phyloP scores from a whole-genome alignment of 2,113 vertebrate genomes.

The Azemiops feae region DNA sequence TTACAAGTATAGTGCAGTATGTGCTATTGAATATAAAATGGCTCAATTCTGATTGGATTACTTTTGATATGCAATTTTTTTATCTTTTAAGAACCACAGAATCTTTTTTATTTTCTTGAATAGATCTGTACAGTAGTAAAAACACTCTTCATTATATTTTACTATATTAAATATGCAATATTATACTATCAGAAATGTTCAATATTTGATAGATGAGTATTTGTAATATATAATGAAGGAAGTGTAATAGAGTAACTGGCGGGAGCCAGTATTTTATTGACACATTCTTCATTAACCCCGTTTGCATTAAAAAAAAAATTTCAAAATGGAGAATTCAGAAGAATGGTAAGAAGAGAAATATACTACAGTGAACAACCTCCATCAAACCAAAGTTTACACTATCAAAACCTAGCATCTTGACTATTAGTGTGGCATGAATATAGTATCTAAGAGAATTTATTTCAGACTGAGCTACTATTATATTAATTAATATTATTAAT shows the following conservation, averaged over 20 bases:
- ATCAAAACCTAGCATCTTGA: slow-evolving; percentile 30
- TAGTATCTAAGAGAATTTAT: not conserved
- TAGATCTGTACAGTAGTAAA: not conserved
- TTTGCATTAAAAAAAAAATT: slow-evolving; percentile 21
- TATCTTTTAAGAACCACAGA: not conserved
- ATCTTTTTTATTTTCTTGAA: not conserved
- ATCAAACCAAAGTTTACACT: slow-evolving; percentile 13
- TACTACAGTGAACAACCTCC: slow-evolving; percentile 2
- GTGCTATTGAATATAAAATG: not conserved
- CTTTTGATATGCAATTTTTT: not conserved
- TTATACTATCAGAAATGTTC: not conserved
- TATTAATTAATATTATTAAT: not conserved
- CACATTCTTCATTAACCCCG: not conserved
- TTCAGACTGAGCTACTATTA: not conserved
- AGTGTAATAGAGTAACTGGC: slow-evolving; percentile 5
- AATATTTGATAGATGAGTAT: slow-evolving; percentile 12
- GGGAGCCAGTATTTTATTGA: not conserved
- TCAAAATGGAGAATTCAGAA: not conserved
- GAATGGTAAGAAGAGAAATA: not conserved
- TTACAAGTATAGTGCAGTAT: not conserved
- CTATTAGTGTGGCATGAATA: slow-evolving; percentile 10
- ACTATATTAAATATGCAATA: not conserved
- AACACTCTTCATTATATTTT: not conserved
- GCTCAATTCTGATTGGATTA: not conserved
- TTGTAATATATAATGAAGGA: slow-evolving; percentile 38